phyloP scores from a whole-genome alignment of 2,888 invertebrate species.

The Isoperla grammatica region DNA sequence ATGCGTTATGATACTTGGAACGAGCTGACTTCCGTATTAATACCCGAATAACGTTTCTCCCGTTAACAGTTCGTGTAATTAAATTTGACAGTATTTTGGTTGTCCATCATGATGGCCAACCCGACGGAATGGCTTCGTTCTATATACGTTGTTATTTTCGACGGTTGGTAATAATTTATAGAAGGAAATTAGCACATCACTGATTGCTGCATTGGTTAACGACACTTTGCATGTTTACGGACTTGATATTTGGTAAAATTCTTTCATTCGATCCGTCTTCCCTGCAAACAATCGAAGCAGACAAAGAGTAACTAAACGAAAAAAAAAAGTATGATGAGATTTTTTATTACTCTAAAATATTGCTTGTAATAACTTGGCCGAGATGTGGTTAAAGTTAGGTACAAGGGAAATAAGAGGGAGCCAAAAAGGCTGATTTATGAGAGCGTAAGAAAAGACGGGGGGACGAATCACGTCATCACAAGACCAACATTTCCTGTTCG shows the following conservation, averaged over 20 bases:
- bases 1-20: too few relatives aligned
- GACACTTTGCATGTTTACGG: conserved; percentile 14
- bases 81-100: too few relatives aligned
- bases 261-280: not conserved
- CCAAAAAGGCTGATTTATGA: not conserved
- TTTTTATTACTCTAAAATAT: not conserved
- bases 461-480: too few relatives aligned
- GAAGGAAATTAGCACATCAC: not conserved
- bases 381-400: not conserved
- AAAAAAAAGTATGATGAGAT: not conserved
- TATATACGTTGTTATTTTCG: too few relatives aligned
- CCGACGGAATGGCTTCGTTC: too few relatives aligned
- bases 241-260: conserved; percentile 10
- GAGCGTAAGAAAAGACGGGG: too few relatives aligned
- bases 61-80: conserved; percentile 34
- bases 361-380: not conserved
- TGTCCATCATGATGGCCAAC: too few relatives aligned
- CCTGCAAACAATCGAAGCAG: not conserved
- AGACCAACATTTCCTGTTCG: too few relatives aligned
- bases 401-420: not conserved
- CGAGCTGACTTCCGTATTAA: too few relatives aligned
- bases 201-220: conserved; percentile 18
- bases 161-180: too few relatives aligned
- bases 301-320: not conserved
- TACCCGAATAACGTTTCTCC: conserved; percentile 33